Conservation (phyloP, 2,797 vertebrate genomes). For the Crotalus adamanteus region DNA sequence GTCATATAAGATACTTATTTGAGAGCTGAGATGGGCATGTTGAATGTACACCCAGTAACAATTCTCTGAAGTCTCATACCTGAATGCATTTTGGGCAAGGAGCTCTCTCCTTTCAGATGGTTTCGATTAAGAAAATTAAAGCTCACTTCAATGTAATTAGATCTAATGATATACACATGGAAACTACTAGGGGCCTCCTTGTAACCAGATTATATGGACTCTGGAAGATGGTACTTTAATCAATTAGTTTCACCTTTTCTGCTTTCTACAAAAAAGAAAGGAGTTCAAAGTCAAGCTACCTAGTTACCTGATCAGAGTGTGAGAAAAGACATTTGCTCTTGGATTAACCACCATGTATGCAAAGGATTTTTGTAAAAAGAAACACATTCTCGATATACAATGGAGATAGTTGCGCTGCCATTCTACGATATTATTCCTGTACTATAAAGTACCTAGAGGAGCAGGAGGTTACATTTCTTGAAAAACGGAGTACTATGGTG, state of each 20-base stretch:
- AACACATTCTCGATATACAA: neutral
- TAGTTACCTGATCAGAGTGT: constrained; percentile 19
- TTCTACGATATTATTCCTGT: constrained; percentile 26
- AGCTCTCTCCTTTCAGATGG: constrained; percentile 48
- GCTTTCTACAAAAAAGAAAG: neutral
- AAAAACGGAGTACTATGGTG: constrained; percentile 12
- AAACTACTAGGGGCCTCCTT: constrained; percentile 38
- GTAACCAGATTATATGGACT: constrained; percentile 47
- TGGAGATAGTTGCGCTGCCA: neutral
- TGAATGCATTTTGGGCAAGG: constrained; percentile 53
- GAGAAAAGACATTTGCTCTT: constrained; percentile 26
- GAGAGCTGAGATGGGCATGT: neutral
- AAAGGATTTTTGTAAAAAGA: constrained; percentile 16
- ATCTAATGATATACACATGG: constrained; percentile 58
- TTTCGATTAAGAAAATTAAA: constrained; percentile 66
- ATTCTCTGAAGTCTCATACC: constrained; percentile 56
- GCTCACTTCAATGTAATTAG: constrained; percentile 63
- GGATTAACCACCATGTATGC: constrained; percentile 15
- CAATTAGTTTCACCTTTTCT: constrained; percentile 55
- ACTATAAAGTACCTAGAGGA: constrained; percentile 13
- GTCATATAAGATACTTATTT: neutral
- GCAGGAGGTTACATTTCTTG: constrained; percentile 24
- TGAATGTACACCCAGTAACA: constrained; percentile 24
- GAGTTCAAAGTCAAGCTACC: constrained; percentile 4
- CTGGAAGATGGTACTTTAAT: constrained; percentile 53